Percentiles rank a stretch among this genome's conserved stretches.
Conservation (phyloP, 2,797 vertebrate species). For the Champsocephalus esox region DNA sequence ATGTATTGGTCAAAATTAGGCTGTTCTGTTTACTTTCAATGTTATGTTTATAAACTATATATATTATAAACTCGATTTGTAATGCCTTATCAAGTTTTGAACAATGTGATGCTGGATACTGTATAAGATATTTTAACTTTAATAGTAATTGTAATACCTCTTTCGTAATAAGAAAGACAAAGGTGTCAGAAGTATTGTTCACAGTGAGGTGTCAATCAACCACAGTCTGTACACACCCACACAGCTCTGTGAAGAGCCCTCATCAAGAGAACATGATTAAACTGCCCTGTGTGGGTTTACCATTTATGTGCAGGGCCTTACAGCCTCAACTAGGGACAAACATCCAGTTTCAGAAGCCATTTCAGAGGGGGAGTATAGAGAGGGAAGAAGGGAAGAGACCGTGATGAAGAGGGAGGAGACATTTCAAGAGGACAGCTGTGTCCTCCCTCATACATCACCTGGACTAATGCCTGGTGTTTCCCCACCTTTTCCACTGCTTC, state of each 20-base stretch:
- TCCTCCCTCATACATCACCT: slow-evolving; percentile 64
- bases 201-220: slow-evolving; percentile 13
- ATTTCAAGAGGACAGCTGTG: slow-evolving; percentile 48
- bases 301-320: slow-evolving; percentile 3
- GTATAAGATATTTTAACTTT: too few relatives aligned
- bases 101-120: too few relatives aligned
- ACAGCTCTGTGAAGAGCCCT: slow-evolving; percentile 18
- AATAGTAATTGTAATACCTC: too few relatives aligned
- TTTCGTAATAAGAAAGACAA: too few relatives aligned
- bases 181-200: neutral
- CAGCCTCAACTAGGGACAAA: slow-evolving; percentile 5
- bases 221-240: slow-evolving; percentile 5
- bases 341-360: slow-evolving; percentile 12
- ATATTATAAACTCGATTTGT: too few relatives aligned
- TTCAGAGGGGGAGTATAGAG: slow-evolving; percentile 9
- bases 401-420: slow-evolving; percentile 42
- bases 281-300: slow-evolving; percentile 11
- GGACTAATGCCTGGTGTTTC: slow-evolving; percentile 68
- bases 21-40: too few relatives aligned
- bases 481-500: slow-evolving; percentile 18
- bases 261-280: slow-evolving; percentile 22
- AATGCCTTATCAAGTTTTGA: too few relatives aligned
- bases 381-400: slow-evolving; percentile 23
- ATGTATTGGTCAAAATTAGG: too few relatives aligned
- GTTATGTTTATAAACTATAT: too few relatives aligned